Conservation (phyloP, 2,888 invertebrate species). For the Muscina levida region DNA sequence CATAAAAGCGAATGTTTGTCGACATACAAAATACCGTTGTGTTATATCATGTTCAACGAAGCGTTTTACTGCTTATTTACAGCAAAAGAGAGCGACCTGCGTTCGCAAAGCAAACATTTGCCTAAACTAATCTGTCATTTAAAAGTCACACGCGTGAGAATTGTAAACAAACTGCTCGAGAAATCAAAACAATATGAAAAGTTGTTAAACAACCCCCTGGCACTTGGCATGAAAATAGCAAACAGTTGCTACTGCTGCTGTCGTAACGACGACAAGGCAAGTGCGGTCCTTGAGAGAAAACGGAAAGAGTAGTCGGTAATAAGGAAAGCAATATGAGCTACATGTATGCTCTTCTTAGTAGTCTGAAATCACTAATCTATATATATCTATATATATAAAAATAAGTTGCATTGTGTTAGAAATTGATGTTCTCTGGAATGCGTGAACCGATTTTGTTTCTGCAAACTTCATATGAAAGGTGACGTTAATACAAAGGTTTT, state of each 20-base stretch:
- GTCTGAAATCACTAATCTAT: too few species aligned
- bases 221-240: conserved; percentile 54
- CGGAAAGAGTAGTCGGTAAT: conserved; percentile 18
- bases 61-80: conserved; percentile 49
- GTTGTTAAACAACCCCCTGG: conserved; percentile 64
- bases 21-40: conserved; percentile 65
- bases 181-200: conserved; percentile 64
- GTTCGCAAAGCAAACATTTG: conserved; percentile 77
- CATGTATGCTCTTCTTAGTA: too few species aligned
- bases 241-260: conserved; percentile 5
- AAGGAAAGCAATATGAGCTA: too few species aligned
- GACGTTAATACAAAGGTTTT: too few species aligned
- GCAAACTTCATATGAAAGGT: too few species aligned
- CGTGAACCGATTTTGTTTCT: too few species aligned
- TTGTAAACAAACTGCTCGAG: conserved; percentile 75
- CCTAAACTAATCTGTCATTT: conserved; percentile 80
- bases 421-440: too few species aligned
- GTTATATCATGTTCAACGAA: conserved; percentile 52
- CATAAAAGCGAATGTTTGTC: conserved; percentile 41
- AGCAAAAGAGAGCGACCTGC: conserved; percentile 64
- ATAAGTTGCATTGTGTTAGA: too few species aligned
- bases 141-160: conserved; percentile 80
- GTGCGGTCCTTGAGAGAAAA: conserved; percentile 25
- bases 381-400: too few species aligned
- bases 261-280: conserved; percentile 39